Evolutionary conservation across 2,113 vertebrate species (phyloP).

Genomic region (Notarius quadriscutis): DNA sequence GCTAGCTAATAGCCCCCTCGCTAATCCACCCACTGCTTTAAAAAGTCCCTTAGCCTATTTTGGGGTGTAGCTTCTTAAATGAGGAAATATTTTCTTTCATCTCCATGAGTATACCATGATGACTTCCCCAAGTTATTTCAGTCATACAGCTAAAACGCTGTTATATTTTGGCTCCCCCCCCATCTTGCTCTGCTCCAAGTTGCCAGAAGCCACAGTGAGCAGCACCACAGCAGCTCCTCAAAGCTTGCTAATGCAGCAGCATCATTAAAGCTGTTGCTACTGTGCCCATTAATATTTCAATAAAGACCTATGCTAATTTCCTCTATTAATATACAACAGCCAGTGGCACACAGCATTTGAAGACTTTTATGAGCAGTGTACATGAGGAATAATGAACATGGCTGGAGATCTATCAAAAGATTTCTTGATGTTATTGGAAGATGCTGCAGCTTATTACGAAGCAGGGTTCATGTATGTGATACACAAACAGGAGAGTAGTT

Average conservation of each 20-base stretch:
- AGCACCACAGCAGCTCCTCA: slow-evolving; percentile 24
- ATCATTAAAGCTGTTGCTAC: slow-evolving; percentile 56
- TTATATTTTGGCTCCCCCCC: slow-evolving; percentile 13
- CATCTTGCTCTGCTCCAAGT: neutral
- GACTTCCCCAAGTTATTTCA: neutral
- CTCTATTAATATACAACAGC: slow-evolving; percentile 59
- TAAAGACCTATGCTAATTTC: slow-evolving; percentile 59
- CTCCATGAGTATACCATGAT: neutral
- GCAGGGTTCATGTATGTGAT: neutral
- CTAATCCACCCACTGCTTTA: slow-evolving; percentile 39
- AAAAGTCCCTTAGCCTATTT: slow-evolving; percentile 20
- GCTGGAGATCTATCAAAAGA: slow-evolving; percentile 32
- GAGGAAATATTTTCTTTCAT: neutral
- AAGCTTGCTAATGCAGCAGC: slow-evolving; percentile 39
- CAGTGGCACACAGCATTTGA: slow-evolving; percentile 43
- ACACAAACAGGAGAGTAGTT: neutral
- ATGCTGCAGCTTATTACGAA: neutral
- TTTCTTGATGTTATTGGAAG: slow-evolving; percentile 18
- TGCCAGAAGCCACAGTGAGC: slow-evolving; percentile 24
- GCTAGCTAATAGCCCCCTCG: slow-evolving; percentile 10
- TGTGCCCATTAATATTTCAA: slow-evolving; percentile 67
- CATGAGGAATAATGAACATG: slow-evolving; percentile 32
- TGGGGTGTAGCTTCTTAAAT: slow-evolving; percentile 7
- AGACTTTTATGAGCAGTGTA: slow-evolving; percentile 33
- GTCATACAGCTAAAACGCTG: neutral